Evolutionary conservation across 1,140 invertebrate species (phyloP).

Genomic region (Lordiphosa stackelbergi): DNA sequence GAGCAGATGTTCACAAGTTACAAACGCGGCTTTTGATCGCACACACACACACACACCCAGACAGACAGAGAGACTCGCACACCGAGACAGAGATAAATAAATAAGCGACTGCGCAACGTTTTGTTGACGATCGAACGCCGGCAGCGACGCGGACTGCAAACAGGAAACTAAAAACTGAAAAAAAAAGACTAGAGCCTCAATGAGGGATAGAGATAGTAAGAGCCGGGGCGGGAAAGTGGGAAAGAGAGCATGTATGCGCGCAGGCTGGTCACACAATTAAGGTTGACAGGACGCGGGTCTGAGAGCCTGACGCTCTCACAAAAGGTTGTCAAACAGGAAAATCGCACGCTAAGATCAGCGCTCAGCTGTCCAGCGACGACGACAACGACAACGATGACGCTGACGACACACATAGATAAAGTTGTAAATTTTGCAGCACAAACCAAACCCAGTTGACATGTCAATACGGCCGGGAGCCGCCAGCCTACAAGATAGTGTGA

Average conservation of each 20-base stretch:
- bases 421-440: slow-evolving; percentile 67
- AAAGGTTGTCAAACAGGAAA: slow-evolving; percentile 72
- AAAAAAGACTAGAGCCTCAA: slow-evolving; percentile 12
- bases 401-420: slow-evolving; percentile 69
- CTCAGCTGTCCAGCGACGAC: neutral
- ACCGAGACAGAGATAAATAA: slow-evolving; percentile 58
- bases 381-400: neutral
- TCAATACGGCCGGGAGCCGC: slow-evolving; percentile 40
- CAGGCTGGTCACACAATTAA: slow-evolving; percentile 34
- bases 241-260: slow-evolving; percentile 1
- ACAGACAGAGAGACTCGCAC: slow-evolving; percentile 6
- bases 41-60: slow-evolving; percentile 21
- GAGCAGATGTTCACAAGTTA: slow-evolving; percentile 76
- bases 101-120: slow-evolving; percentile 62
- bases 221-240: slow-evolving; percentile 1
- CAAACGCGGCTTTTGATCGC: slow-evolving; percentile 57
- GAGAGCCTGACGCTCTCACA: slow-evolving; percentile 25
- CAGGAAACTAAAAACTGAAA: slow-evolving; percentile 60
- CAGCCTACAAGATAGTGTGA: slow-evolving; percentile 32
- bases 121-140: slow-evolving; percentile 55
- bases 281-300: slow-evolving; percentile 40
- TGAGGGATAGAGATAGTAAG: neutral
- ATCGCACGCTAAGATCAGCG: slow-evolving; percentile 59
- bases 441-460: slow-evolving; percentile 50
- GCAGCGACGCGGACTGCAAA: slow-evolving; percentile 51